Conservation (phyloP, 2,888 invertebrate species). For the Scaptomyza reducta region DNA sequence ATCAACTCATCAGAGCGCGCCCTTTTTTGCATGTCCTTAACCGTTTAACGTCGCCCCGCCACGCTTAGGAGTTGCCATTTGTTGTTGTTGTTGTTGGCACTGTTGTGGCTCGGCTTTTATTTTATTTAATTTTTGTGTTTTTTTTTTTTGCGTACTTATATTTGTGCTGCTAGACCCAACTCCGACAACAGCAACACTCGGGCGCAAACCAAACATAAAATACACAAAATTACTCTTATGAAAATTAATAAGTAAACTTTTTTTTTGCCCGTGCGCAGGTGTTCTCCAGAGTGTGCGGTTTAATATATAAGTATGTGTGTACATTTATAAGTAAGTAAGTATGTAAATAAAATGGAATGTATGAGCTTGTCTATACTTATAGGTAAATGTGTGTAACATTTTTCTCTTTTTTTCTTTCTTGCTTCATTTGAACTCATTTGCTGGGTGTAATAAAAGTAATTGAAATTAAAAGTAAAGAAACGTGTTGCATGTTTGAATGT, state of each 20-base stretch:
- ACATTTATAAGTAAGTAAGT: constrained; percentile 2
- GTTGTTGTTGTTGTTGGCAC: constrained; percentile 50
- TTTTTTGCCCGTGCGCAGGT: constrained; percentile 54
- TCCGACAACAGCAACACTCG: constrained; percentile 15
- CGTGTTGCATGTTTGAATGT: constrained; percentile 64
- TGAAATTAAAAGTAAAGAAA: constrained; percentile 82
- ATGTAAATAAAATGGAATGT: constrained; percentile 20
- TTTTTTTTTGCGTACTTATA: constrained; percentile 17
- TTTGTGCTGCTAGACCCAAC: constrained; percentile 26
- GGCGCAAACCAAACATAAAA: constrained; percentile 65
- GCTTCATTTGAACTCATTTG: constrained; percentile 70
- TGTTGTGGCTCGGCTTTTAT: constrained; percentile 29
- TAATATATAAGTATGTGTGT: constrained; percentile 4
- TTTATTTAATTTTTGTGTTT: constrained; percentile 11
- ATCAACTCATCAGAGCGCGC: constrained; percentile 80
- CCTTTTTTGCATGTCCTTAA: constrained; percentile 78
- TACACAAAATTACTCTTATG: constrained; percentile 83
- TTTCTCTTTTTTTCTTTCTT: constrained; percentile 38
- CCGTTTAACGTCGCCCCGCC: constrained; percentile 70
- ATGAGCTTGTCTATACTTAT: not conserved
- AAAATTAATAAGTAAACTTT: constrained; percentile 82
- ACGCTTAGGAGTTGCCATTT: constrained; percentile 62
- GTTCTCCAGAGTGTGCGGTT: constrained; percentile 36
- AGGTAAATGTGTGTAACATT: constrained; percentile 20
- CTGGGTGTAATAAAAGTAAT: constrained; percentile 76